Percentiles rank a stretch among this genome's conserved stretches.
Evolutionary conservation across 2,113 vertebrate genomes (phyloP).

Genomic region (Ctenodactylus gundi): DNA sequence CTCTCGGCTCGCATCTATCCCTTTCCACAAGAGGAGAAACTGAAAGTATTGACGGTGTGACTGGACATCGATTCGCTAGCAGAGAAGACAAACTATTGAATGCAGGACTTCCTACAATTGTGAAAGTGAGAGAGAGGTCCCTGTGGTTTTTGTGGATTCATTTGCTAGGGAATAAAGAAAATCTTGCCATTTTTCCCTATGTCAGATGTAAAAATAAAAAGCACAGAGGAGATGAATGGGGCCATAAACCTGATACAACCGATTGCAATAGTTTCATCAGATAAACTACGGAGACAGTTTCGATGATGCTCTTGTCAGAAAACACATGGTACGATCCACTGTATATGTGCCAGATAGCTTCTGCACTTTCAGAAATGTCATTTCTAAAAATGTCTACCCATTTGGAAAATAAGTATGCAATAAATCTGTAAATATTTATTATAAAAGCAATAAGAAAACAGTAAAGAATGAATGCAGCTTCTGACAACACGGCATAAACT

Average conservation of each 20-base stretch:
- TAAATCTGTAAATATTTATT: slow-evolving; percentile 83
- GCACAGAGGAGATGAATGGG: slow-evolving; percentile 62
- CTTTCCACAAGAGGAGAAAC: background rate
- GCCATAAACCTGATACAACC: slow-evolving; percentile 75
- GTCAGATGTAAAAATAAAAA: slow-evolving; percentile 77
- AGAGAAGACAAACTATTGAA: background rate
- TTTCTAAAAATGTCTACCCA: slow-evolving; percentile 77
- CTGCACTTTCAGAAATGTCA: slow-evolving; percentile 78
- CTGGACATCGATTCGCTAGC: slow-evolving; percentile 30
- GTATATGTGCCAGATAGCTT: slow-evolving; percentile 74
- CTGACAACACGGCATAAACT: slow-evolving; percentile 76
- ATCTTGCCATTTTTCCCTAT: slow-evolving; percentile 64
- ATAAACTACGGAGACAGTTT: slow-evolving; percentile 76
- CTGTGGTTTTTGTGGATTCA: slow-evolving; percentile 29
- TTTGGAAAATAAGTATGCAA: slow-evolving; percentile 73
- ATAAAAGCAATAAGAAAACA: slow-evolving; percentile 81
- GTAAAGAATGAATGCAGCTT: slow-evolving; percentile 72
- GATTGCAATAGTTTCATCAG: slow-evolving; percentile 69
- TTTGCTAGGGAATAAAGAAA: slow-evolving; percentile 64
- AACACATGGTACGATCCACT: slow-evolving; percentile 78
- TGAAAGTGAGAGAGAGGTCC: slow-evolving; percentile 25
- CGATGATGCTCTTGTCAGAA: slow-evolving; percentile 80
- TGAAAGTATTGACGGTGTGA: background rate
- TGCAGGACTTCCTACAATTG: background rate
- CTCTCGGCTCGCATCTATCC: background rate